Base-by-base conservation (phyloP, 2,113 vertebrate species). In the Manacus vitellinus region DNA sequence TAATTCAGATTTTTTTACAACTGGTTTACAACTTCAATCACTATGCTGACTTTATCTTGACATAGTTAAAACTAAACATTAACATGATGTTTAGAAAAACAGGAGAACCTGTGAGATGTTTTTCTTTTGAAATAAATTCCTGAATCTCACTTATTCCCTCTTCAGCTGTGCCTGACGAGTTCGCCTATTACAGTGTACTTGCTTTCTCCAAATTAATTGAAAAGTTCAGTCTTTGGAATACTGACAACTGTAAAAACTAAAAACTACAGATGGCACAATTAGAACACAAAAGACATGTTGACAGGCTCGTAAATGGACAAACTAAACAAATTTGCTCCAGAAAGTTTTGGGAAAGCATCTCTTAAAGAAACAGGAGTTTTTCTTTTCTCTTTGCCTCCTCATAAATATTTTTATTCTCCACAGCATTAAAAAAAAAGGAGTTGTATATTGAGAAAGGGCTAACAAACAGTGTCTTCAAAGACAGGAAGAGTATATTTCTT, bases 191-290 rank as follows among this genome's bases (percentile, higher is more conserved):
- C 5, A 76, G 39, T 62, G 8, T 46, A 20, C 4, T 89, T 23
- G 20, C 5, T 15, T 81, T 63, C 65, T 71, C 39, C 56, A 90
- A 67, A 71, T 55, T 94, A 74, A 23, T 71, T 62, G 30, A 51
- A 77, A 90, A 85, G 70, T 12, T 37, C 35, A 31, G 2, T 41
- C 62, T 90, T 55, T 89, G 52, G 75, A 88, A 90, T 84, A 61
- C 17, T 75, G 92, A 75, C 72, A 92, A 71, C 75, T 75, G 47
- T 74, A 74, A 96, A 94, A 86, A 27, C 46, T 30, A 33, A 22
- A 76, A 85, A 84, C 8, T 80, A 56, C 88, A 86, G 52, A 92
- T 91, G 90, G 44, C 33, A 86, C 67, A 84, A 84, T 91, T 95
- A 86, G 47, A 86, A 75, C 41, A 84, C 37, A 84, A 90, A 88